Evolutionary conservation across 2,888 invertebrate genomes (phyloP), one percentile per base, ranked within the genome.

Genomic region (Rosalia funebris): DNA sequence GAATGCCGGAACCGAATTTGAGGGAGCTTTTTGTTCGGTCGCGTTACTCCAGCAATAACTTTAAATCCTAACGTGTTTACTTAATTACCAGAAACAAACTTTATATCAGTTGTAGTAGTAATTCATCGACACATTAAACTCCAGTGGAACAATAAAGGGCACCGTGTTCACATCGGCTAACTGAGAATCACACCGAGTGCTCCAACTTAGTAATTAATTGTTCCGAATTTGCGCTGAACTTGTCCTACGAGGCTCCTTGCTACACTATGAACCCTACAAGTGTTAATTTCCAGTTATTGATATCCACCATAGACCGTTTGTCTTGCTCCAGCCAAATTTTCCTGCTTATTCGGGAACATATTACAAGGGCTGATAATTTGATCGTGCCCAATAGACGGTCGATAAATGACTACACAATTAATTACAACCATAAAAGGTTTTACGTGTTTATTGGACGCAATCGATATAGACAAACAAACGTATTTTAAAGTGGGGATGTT

Each of bases 191-290:
- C 63, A 63, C 60, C 60, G 66, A 68, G 67, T 65, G 68, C 66
- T 72, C 72, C 55, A 70, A 76, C 70, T 75, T 72, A 62, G 72
- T 75, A 76, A 77, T 77, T 77, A 76, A 76, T 77, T 76, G 75
- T 75, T 71, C 55, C 66, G 70, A 75, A 76, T 75, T 75, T 74
- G 74, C 71, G 73, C 70, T 70, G 31, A 47, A 60, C 34, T 46
- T 44, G 41, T 46, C 57, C 53, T 41, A 36, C n/a, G n/a, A 41
- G 25, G 34, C 53, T 42, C 7, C 44, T 44, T n/a, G 34, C 39
- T 42, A 34, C 44, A 58, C 32, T 52, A 44, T 44, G 45, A 56
- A 59, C 44, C 48, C 71, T 68, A 71, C 74, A 72, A 73, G 69
- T 72, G 73, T 74, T 74, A 74, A 74, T 74, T 73, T 69, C 61